These are phyloP conservation scores for Sorex araneus DNA, from an alignment of 2,113 vertebrate genomes.

Conservation along the genomic window DNA sequence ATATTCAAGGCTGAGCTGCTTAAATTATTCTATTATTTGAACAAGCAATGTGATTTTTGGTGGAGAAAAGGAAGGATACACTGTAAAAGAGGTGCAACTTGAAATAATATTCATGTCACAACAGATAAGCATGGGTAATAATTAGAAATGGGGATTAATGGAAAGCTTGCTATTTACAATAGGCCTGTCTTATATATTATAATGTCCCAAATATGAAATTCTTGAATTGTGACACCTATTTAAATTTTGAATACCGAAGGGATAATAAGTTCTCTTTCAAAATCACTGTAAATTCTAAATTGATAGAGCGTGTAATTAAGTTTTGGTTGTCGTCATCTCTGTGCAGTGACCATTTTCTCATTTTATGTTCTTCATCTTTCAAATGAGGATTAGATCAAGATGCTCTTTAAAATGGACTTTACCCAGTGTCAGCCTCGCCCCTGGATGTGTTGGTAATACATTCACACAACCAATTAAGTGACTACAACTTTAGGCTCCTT, in stretches of 20 bases:
- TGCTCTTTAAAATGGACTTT: not conserved
- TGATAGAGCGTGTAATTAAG: not conserved
- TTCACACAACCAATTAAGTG: not conserved
- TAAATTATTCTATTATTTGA: constrained; percentile 17
- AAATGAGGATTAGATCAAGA: not conserved
- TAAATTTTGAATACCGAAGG: not conserved
- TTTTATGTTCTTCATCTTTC: not conserved
- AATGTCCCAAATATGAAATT: not conserved
- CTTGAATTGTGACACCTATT: not conserved
- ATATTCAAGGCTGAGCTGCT: not conserved
- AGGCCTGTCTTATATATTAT: not conserved
- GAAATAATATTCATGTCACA: not conserved
- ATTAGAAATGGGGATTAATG: not conserved
- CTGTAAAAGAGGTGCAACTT: not conserved
- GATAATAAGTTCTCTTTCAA: not conserved
- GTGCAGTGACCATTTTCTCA: not conserved
- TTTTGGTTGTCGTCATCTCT: not conserved
- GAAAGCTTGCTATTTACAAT: constrained; percentile 39
- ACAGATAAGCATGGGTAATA: not conserved
- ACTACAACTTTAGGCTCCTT: not conserved
- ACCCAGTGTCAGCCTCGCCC: not conserved
- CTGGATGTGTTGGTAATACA: not conserved
- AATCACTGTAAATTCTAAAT: constrained; percentile 5
- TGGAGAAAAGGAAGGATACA: not conserved
- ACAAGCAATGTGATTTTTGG: not conserved